Conservation (phyloP, 1,140 invertebrate genomes). For the Hestina assimilis region DNA sequence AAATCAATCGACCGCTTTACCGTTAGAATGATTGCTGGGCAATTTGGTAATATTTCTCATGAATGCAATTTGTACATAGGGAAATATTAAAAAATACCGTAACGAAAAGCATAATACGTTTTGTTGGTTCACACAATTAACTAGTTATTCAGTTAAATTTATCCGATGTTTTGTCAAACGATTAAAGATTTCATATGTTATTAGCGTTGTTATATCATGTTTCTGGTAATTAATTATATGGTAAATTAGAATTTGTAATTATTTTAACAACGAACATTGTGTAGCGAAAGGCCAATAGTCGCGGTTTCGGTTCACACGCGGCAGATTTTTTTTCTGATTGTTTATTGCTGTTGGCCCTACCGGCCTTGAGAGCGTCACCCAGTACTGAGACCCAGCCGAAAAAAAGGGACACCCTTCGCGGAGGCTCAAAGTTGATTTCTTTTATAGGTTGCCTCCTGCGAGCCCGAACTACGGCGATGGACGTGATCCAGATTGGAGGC, state of each 20-base stretch:
- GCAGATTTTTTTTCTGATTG: too few relatives aligned
- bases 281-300: too few relatives aligned
- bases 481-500: too few relatives aligned
- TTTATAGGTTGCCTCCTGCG: too few relatives aligned
- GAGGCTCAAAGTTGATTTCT: too few relatives aligned
- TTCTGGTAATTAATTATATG: not conserved
- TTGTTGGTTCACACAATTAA: conserved; percentile 33
- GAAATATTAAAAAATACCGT: conserved; percentile 25
- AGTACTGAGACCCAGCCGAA: too few relatives aligned
- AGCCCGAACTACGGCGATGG: too few relatives aligned
- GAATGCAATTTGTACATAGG: conserved; percentile 19
- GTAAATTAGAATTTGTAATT: not conserved
- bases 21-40: conserved; percentile 35
- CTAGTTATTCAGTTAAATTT: conserved; percentile 3
- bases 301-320: too few relatives aligned
- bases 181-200: conserved; percentile 23
- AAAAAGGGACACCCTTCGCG: too few relatives aligned
- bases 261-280: not conserved
- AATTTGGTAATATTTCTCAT: conserved; percentile 36
- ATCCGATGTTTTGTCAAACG: conserved; percentile 12
- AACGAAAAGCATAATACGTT: conserved; percentile 32
- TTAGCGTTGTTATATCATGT: not conserved
- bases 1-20: conserved; percentile 33
- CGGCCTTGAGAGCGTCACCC: too few relatives aligned
- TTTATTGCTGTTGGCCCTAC: too few relatives aligned